Conservation (phyloP, 2,113 vertebrate species). For the Epinephelus fuscoguttatus region DNA sequence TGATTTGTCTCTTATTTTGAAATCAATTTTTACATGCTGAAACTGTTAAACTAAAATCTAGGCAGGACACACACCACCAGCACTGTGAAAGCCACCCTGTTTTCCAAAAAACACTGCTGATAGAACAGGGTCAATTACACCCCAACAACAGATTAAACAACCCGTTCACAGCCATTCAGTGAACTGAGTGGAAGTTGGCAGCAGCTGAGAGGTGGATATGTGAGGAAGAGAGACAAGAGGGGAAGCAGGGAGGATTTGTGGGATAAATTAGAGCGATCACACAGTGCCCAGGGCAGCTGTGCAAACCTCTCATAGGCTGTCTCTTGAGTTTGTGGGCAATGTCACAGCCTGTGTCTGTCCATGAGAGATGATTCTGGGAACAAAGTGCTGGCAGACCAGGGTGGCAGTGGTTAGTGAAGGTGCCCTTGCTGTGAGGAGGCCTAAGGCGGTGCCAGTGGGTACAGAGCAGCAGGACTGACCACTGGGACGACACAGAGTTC, state of each 20-base stretch:
- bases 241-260: conserved; percentile 45
- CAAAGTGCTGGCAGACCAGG: conserved; percentile 58
- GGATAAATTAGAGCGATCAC: conserved; percentile 56
- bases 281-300: conserved; percentile 61
- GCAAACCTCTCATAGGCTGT: conserved; percentile 59
- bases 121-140: conserved; percentile 20
- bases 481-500: conserved; percentile 25
- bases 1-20: neutral
- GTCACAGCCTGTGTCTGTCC: conserved; percentile 52
- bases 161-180: conserved; percentile 23
- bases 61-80: neutral
- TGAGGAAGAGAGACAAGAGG: conserved; percentile 40
- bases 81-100: neutral
- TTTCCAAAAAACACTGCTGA: neutral
- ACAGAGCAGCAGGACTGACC: conserved; percentile 44
- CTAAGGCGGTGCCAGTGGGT: conserved; percentile 50
- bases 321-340: conserved; percentile 43
- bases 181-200: conserved; percentile 45
- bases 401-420: conserved; percentile 54
- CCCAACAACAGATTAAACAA: conserved; percentile 25
- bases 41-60: neutral
- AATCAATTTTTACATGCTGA: neutral
- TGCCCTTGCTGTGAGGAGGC: conserved; percentile 68
- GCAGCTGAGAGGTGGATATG: conserved; percentile 39
- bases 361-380: conserved; percentile 55